Base-by-base conservation (phyloP, 2,113 vertebrate genomes). In the Channa argus region DNA sequence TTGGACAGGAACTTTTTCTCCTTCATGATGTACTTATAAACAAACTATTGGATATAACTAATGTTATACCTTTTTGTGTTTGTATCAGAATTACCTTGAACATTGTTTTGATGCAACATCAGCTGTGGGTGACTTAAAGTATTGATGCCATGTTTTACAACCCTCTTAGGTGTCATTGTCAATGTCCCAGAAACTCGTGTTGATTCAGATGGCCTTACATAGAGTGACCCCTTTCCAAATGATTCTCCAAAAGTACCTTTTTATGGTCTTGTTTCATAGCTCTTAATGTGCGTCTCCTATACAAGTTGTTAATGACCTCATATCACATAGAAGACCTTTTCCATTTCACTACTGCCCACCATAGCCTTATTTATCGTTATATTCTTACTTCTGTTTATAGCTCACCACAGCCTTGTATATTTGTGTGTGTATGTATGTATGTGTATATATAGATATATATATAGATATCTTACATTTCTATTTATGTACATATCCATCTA, bases 111-210 rank as follows among this genome's bases (percentile, higher is more conserved):
- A 33, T 84, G 50, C 14, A 66, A 58, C 54, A 51, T 59, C 44
- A 62, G n/a, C 41, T 64, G 15, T 39, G 47, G 33, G 51, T 10
- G 5, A 37, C 46, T 43, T 59, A 10, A 45, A 53, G 77, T 61
- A 51, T 63, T 45, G 55, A 66, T 77, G 63, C 54, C 46, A n/a
- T 54, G 52, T 70, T 12, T 13, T 80, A 50, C 14, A 49, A 10
- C 56, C 50, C 13, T 71, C 71, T 84, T 33, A 37, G 13, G 43
- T 73, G 37, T 63, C 56, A 37, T 43, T 41, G 6, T 62, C 47
- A 58, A 68, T 45, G 60, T 24, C 47, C 36, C 51, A 54, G 50
- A 69, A 46, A 53, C 59, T 44, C 55, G 24, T 34, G 24, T 64
- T 51, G 39, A 60, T 11, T 45, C 53, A 50, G 14, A 59, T 44